Evolutionary conservation across 2,888 invertebrate genomes (phyloP).

Genomic region (Norana najaformis): DNA sequence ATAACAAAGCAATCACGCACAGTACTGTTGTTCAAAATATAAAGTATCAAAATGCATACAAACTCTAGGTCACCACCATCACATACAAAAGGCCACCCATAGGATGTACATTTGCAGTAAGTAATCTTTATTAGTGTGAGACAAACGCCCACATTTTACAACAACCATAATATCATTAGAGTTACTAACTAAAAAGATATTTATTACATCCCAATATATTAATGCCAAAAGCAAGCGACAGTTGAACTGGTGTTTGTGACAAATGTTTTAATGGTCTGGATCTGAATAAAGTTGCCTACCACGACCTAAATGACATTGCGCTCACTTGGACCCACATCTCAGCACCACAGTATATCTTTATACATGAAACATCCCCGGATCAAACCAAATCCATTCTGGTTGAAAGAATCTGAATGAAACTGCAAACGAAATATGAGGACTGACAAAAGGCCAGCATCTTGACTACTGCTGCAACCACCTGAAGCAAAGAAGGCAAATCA

Average conservation of each 20-base stretch:
- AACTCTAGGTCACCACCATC: conserved; percentile 13
- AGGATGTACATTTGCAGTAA: neutral
- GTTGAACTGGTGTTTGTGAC: neutral
- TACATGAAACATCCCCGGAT: neutral
- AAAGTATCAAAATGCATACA: conserved; percentile 13
- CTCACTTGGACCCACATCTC: neutral
- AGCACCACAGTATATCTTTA: neutral
- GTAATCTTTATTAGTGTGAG: neutral
- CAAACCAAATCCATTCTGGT: neutral
- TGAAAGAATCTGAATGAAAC: neutral
- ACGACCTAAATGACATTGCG: neutral
- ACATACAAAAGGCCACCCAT: neutral
- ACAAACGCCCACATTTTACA: neutral
- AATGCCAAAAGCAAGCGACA: neutral
- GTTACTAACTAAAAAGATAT: neutral
- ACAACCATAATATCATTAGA: neutral
- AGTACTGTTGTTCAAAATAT: conserved; percentile 13
- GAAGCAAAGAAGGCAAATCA: neutral
- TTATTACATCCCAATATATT: conserved; percentile 13
- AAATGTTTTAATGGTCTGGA: neutral
- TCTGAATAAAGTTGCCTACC: neutral
- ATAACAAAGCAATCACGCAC: neutral
- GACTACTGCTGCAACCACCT: neutral
- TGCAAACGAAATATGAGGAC: neutral
- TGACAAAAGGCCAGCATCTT: neutral